A percentile compares a stretch with the other conserved stretches of the same genome.
Conservation (phyloP, 2,113 vertebrate species). For the Numida meleagris region DNA sequence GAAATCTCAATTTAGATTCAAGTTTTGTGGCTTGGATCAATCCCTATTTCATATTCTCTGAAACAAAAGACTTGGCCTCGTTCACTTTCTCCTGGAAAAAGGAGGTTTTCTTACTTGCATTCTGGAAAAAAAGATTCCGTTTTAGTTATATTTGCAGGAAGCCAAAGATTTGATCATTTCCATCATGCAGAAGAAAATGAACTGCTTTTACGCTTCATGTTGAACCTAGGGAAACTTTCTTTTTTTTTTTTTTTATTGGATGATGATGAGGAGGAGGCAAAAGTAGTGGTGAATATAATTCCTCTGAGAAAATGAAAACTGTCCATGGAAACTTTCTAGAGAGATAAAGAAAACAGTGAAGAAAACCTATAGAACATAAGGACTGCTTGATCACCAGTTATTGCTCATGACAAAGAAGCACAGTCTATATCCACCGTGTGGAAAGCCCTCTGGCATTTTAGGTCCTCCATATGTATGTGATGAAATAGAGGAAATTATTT, state of each 20-base stretch:
- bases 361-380: not conserved
- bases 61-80: not conserved
- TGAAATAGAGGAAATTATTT: not conserved
- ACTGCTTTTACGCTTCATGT: not conserved
- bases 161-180: constrained; percentile 4
- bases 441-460: not conserved
- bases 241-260: not conserved
- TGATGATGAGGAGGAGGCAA: not conserved
- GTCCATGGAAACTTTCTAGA: not conserved
- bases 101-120: not conserved
- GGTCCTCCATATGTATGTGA: not conserved
- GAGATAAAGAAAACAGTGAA: not conserved
- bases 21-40: constrained; percentile 30
- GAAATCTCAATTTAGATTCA: constrained; percentile 23
- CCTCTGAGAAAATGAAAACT: not conserved
- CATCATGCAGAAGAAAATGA: not conserved
- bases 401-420: not conserved
- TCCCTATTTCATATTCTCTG: constrained; percentile 21
- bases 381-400: not conserved
- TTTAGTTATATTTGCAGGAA: not conserved
- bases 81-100: constrained; percentile 16
- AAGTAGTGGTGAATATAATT: not conserved
- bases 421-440: not conserved
- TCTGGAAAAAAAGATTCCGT: not conserved
- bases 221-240: constrained; percentile 1